A percentile compares a stretch with the other conserved stretches of the same genome.
Conservation (phyloP, 1,140 invertebrate genomes). For the Trigoniulus corallinus region DNA sequence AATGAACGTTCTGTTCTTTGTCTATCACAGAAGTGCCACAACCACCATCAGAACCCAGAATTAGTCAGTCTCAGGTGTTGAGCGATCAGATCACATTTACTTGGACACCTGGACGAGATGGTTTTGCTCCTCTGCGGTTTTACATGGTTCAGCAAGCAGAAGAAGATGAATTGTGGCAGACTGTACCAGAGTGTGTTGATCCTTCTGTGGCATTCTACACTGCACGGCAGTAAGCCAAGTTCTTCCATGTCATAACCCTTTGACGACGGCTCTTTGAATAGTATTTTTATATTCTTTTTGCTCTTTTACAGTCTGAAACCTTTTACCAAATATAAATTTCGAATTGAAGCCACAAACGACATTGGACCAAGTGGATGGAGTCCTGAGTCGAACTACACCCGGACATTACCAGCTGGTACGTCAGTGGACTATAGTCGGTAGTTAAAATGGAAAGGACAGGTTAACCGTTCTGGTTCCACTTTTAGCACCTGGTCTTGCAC, state of each 20-base stretch:
- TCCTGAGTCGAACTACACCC: slow-evolving; percentile 65
- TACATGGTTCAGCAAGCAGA: slow-evolving; percentile 81
- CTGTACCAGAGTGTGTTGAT: slow-evolving; percentile 62
- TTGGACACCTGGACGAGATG: slow-evolving; percentile 84
- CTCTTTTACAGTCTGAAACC: slow-evolving; percentile 47
- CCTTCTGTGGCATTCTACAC: slow-evolving; percentile 67
- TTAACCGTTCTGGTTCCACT: background rate
- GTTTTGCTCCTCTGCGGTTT: slow-evolving; percentile 81
- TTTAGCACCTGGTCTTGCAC: slow-evolving; percentile 65
- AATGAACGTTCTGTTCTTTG: background rate
- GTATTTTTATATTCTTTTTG: slow-evolving; percentile 1
- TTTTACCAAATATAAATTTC: slow-evolving; percentile 78
- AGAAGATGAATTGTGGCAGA: slow-evolving; percentile 57
- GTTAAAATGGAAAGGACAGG: background rate
- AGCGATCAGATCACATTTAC: slow-evolving; percentile 81
- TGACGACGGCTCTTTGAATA: background rate
- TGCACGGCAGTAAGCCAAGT: slow-evolving; percentile 42
- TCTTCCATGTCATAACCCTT: background rate
- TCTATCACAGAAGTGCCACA: slow-evolving; percentile 46
- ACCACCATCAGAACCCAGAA: slow-evolving; percentile 63
- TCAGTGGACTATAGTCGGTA: background rate
- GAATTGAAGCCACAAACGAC: slow-evolving; percentile 91
- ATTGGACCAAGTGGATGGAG: slow-evolving; percentile 86
- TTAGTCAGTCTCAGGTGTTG: slow-evolving; percentile 71
- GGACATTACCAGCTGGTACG: slow-evolving; percentile 63